Evolutionary conservation across 2,797 vertebrate species (phyloP), one percentile per base, ranked within the genome.

Genomic region (Eulemur coronatus): DNA sequence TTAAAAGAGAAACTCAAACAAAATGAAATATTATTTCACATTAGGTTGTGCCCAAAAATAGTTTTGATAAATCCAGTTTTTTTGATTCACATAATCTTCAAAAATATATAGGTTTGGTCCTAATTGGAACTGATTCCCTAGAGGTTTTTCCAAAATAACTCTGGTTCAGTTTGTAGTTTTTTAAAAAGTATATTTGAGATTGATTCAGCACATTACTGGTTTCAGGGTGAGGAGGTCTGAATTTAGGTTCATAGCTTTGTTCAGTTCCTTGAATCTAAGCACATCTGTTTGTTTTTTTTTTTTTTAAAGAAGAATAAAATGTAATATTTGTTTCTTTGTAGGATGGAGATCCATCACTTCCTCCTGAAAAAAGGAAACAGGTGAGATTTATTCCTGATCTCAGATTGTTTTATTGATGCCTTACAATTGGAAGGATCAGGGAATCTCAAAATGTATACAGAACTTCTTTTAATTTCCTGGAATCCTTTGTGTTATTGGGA

Each of bases 291-390:
- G n/a, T 41, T 73, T 41, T 41, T 41, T 41, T 41, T 41, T 41
- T 41, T 48, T 35, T 6, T 5, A 11, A n/a, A 11, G 17, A 81
- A 57, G 43, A 87, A 38, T 94, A 43, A 95, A 96, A 61, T 57
- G 24, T 59, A 11, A 35, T 33, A 6, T 97, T 59, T 86, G 0
- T 97, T 98, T 98, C 69, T 97, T 98, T 98, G 84, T 95, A 99
- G 99, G 99, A 99, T 97, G 99, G 99, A 30, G 99, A 99, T 97
- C 99, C 99, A 0, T 99, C 99, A 6, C 98, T 99, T 97, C 99
- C 99, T 0, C 99, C 99, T n/a, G 99, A 99, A 97, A 99, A 99
- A 98, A 99, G 99, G 82, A 99, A 99, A 97, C 99, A 99, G 99
- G 99, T 99, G 97, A 98, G 99, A 79, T 91, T 89, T 72, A 75